Evolutionary conservation across 2,797 vertebrate species (phyloP).

Genomic region (Enteromius fasciolatus): DNA sequence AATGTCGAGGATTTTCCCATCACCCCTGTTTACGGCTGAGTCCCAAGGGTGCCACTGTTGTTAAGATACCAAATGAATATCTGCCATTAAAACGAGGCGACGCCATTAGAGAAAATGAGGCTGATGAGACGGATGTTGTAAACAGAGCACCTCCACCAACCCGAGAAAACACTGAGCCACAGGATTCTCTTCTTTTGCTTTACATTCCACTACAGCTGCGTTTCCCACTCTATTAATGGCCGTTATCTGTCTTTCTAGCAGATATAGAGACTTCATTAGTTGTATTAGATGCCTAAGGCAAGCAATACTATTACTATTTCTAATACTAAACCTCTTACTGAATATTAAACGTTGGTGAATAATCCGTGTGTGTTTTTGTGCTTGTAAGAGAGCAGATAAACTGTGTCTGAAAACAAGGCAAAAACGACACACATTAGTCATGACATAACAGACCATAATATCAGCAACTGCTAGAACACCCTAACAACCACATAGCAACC

Average conservation of each 20-base stretch:
- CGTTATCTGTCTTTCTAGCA: neutral
- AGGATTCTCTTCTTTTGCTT: constrained; percentile 6
- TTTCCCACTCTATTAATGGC: neutral
- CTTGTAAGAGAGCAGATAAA: neutral
- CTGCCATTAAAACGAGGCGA: constrained; percentile 29
- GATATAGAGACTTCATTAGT: constrained; percentile 29
- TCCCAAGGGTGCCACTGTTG: constrained; percentile 24
- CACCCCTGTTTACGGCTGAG: constrained; percentile 35
- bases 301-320: neutral
- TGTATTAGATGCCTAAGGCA: neutral
- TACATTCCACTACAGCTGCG: neutral
- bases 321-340: neutral
- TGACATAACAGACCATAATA: neutral
- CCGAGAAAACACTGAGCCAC: constrained; percentile 3
- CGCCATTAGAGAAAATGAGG: constrained; percentile 48
- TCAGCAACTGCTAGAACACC: neutral
- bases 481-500: neutral
- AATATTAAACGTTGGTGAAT: neutral
- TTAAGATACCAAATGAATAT: constrained; percentile 44
- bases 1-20: constrained; percentile 45
- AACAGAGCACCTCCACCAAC: constrained; percentile 30
- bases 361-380: neutral
- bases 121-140: constrained; percentile 44
- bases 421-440: neutral
- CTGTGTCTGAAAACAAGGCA: neutral